Evolutionary conservation across 1,140 invertebrate genomes (phyloP), one percentile per base, ranked within the genome.

Genomic region (Pristionchus pacificus): DNA sequence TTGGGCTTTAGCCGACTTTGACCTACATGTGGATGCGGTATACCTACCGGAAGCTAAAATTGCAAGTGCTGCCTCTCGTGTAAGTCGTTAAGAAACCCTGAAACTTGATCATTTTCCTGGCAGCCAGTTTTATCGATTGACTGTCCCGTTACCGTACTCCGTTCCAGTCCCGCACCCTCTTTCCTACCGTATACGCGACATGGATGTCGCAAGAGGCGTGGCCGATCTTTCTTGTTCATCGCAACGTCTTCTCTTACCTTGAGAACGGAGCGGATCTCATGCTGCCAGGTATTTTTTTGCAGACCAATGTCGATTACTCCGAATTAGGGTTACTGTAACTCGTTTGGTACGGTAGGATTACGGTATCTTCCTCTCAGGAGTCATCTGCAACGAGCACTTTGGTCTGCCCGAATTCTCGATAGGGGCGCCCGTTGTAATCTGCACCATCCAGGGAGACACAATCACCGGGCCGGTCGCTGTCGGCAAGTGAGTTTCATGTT

Each of bases 181-280:
- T 68, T 60, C 70, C 68, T n/a, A 57, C 74, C 33, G 74, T 77
- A 14, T 77, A 72, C 60, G 65, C 65, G 15, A 49, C 64, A 13
- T 77, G 76, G 76, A 57, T 62, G 1, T 32, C 38, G 14, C 57
- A 58, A 15, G 38, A 60, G 31, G 14, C 62, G 0, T 75, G 58
- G 30, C 76, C 76, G 31, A 58, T 63, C 6, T 29, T 77, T 15
- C 58, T 72, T 14, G 66, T 77, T 25, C 73, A 66, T 28, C 69
- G 75, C 38, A 32, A 33, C 1, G 70, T 76, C 1, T 49, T 76
- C 15, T 19, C n/a, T 19, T 76, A 61, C 30, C 62, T 76, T 2
- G 73, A 76, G 58, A 74, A 72, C 33, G 75, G 75, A 38, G 75
- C 75, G 0, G 75, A 76, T 67, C 65, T 76, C 0, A 76, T 76